Base-by-base conservation (phyloP, 2,113 vertebrate species). In the Corydoras maculifer region DNA sequence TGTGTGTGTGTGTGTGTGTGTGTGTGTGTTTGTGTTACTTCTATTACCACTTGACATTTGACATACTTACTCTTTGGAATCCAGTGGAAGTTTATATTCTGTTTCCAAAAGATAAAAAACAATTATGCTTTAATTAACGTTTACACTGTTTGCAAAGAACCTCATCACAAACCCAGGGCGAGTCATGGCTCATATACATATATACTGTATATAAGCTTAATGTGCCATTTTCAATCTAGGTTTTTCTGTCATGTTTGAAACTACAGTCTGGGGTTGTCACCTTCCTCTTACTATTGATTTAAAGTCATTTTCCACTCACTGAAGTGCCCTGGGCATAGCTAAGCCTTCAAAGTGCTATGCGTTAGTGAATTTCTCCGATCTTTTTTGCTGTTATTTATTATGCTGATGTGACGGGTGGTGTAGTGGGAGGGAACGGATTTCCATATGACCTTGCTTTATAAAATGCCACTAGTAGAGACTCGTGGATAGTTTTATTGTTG, bases 381-480 rank as follows among this genome's bases (percentile, higher is more conserved):
- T 80, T 83, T 68, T 50, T 68, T 81, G 66, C 74, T 71, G 51
- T 80, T 81, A 81, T 77, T 75, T 43, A 78, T 69, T 72, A 73
- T 53, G 75, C 78, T 61, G 78, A 82, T 80, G 79, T 49, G 68
- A 79, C 70, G 60, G 77, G 76, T 29, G 62, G 80, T 77, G 79
- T 81, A 73, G 73, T 31, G 76, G 75, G 55, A 81, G 78, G 75
- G 79, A 80, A 65, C 66, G 51, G 65, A 88, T 88, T 87, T 89
- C 72, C 85, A 87, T 87, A 86, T 80, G 84, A 90, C 87, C 85
- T 88, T 87, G 84, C 70, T 11, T 54, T 76, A 77, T 57, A 83
- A 76, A 81, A 76, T 43, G 35, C 35, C 35, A 43, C 35, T 43
- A 43, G 35, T 43, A 50, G 69, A 65, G 67, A 75, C 71, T 76